A percentile compares a stretch with the other conserved stretches of the same genome.
These are phyloP conservation scores for Anolis apletophallus DNA, from an alignment of 2,797 vertebrate species.

Conservation along the genomic window DNA sequence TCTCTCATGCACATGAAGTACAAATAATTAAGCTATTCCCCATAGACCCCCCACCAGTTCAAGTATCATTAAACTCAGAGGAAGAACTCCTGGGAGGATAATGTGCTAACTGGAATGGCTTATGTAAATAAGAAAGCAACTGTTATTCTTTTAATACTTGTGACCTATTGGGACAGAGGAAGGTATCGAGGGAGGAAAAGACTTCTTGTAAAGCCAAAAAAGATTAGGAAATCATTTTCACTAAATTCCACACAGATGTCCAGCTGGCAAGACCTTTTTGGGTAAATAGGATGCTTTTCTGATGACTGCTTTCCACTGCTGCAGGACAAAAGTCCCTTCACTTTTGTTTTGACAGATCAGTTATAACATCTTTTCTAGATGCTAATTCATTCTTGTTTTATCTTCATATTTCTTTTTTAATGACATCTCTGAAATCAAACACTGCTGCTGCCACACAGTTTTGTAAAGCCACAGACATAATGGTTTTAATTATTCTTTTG, in stretches of 20 bases:
- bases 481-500: not conserved
- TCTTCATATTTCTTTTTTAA: too few species aligned
- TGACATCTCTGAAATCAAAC: not conserved
- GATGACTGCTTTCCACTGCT: constrained; percentile 43
- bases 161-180: constrained; percentile 36
- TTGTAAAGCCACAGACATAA: not conserved
- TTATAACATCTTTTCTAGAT: constrained; percentile 49
- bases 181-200: constrained; percentile 20
- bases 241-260: constrained; percentile 51
- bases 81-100: not conserved
- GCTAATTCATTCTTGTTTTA: not conserved
- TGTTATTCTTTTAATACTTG: constrained; percentile 27
- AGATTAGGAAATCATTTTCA: constrained; percentile 61
- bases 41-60: not conserved
- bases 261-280: constrained; percentile 65
- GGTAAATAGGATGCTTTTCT: constrained; percentile 61
- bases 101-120: not conserved
- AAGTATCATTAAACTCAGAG: not conserved
- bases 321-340: constrained; percentile 35
- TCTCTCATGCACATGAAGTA: not conserved
- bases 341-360: constrained; percentile 19
- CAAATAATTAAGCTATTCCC: not conserved
- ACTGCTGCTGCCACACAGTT: not conserved
- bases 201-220: constrained; percentile 38
- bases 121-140: not conserved